A percentile compares a stretch with the other conserved stretches of the same genome.
Conservation (phyloP, 2,888 invertebrate genomes). For the Calliopum simillimum region DNA sequence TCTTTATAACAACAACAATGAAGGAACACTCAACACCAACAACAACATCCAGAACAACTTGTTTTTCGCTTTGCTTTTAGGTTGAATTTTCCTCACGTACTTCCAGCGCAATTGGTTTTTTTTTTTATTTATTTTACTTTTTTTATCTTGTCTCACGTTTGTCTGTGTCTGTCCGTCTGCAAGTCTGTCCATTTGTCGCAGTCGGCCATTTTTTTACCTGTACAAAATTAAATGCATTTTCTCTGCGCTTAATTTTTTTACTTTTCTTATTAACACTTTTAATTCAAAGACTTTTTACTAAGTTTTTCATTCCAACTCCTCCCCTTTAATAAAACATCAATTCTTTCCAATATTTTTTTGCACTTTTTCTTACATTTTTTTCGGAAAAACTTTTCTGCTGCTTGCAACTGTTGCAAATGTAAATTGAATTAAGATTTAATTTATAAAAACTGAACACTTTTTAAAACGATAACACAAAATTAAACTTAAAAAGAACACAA, state of each 20-base stretch:
- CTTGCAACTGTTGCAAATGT: background rate
- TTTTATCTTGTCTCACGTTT: background rate
- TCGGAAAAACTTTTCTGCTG: background rate
- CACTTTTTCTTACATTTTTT: background rate
- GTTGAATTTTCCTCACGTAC: constrained; percentile 23
- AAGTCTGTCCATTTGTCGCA: background rate
- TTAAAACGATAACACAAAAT: background rate
- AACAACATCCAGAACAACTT: constrained; percentile 15
- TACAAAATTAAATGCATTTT: constrained; percentile 21
- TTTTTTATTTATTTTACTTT: constrained; percentile 4
- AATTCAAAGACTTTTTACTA: background rate
- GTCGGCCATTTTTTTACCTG: constrained; percentile 33
- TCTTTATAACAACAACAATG: background rate
- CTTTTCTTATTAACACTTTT: background rate
- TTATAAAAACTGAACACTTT: background rate
- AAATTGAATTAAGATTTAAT: background rate
- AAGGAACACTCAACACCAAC: background rate
- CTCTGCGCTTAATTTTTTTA: background rate
- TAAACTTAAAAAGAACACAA: constrained; percentile 20
- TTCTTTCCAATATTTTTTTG: background rate
- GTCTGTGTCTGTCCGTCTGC: constrained; percentile 10
- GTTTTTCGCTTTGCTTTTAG: constrained; percentile 17
- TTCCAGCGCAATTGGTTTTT: constrained; percentile 5
- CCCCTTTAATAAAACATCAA: constrained; percentile 5
- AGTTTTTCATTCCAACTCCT: background rate